Percentiles rank a stretch among this genome's conserved stretches.
Conservation (phyloP, 2,888 invertebrate species). For the Gymnosoma rotundatum region DNA sequence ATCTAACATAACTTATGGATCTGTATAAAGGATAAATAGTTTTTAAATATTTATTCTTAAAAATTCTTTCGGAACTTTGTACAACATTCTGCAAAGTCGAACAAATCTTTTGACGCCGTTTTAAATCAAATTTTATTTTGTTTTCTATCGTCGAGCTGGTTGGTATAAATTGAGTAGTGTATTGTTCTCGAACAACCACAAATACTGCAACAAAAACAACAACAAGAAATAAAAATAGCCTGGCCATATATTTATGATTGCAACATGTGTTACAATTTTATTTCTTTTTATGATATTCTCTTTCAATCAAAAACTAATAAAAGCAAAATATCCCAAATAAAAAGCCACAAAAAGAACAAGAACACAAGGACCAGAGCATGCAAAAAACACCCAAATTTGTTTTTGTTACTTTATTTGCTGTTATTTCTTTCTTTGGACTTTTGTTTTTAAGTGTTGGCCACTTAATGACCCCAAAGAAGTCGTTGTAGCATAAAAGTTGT, state of each 20-base stretch:
- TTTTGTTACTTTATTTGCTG: conserved; percentile 24
- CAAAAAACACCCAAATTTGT: conserved; percentile 28
- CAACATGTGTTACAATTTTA: conserved; percentile 59
- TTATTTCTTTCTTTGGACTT: conserved; percentile 9
- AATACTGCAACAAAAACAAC: conserved; percentile 3
- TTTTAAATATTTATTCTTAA: too few species aligned
- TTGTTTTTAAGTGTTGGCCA: conserved; percentile 57
- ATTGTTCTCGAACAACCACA: conserved; percentile 15
- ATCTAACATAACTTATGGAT: too few species aligned
- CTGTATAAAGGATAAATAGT: too few species aligned
- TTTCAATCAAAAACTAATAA: conserved; percentile 10
- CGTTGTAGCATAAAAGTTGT: conserved; percentile 47
- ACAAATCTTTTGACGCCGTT: too few species aligned
- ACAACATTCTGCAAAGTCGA: too few species aligned
- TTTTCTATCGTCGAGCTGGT: neutral
- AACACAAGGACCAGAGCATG: too few species aligned
- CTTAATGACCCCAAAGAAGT: conserved; percentile 53
- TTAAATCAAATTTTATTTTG: too few species aligned
- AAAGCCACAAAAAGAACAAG: neutral
- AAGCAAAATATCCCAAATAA: conserved; percentile 1
- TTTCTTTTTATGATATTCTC: neutral
- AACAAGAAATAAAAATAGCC: conserved; percentile 12
- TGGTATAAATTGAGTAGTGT: neutral
- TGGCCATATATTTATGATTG: neutral
- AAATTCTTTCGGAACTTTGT: neutral